These are phyloP conservation scores for Rhinatrema bivittatum DNA, from an alignment of 2,797 vertebrate genomes.

Conservation along the genomic window DNA sequence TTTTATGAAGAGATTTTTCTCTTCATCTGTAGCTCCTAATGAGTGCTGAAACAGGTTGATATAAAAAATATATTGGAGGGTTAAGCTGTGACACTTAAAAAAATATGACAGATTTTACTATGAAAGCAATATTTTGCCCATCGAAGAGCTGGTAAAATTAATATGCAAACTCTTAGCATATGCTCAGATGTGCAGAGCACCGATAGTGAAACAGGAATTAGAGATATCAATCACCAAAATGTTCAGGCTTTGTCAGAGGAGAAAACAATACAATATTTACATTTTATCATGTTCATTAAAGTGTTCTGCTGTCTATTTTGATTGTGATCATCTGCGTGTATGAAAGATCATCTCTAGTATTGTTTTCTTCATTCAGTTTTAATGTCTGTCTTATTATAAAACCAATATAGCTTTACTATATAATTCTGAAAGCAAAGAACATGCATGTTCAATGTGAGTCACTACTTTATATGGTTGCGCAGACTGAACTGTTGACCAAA, in stretches of 20 bases:
- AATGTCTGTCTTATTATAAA: constrained; percentile 6
- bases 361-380: neutral
- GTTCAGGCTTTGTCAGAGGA: constrained; percentile 35
- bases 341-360: constrained; percentile 9
- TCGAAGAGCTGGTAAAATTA: constrained; percentile 47
- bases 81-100: neutral
- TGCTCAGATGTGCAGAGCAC: constrained; percentile 25
- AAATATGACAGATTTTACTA: constrained; percentile 4
- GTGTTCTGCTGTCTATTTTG: constrained; percentile 23
- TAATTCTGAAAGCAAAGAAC: too few species aligned
- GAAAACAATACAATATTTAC: constrained; percentile 28
- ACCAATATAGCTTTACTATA: constrained; percentile 18
- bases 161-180: constrained; percentile 48
- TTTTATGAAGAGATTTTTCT: too few species aligned
- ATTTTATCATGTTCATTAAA: constrained; percentile 38
- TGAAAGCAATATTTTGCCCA: constrained; percentile 48
- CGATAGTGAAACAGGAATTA: constrained; percentile 26
- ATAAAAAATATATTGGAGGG: neutral
- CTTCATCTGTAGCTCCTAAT: too few species aligned
- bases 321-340: constrained; percentile 23
- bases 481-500: too few species aligned
- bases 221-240: constrained; percentile 22
- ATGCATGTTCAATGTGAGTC: too few species aligned
- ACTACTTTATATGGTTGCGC: too few species aligned
- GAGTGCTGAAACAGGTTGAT: too few species aligned